Evolutionary conservation across 2,113 vertebrate genomes (phyloP).

Genomic region (Microtus ochrogaster): DNA sequence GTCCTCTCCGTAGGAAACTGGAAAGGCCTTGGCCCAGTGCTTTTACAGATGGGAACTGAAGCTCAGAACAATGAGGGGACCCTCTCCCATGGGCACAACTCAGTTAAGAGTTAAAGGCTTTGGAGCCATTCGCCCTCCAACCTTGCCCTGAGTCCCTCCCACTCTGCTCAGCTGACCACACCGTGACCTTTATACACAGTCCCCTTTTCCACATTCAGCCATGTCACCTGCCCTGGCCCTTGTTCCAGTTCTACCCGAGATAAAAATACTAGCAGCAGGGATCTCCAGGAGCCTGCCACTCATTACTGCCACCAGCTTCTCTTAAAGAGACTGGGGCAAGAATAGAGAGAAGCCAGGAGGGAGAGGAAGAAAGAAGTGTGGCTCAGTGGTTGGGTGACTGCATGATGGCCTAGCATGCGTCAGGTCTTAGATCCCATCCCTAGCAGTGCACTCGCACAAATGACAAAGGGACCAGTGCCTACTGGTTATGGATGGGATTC

Average conservation of each 20-base stretch:
- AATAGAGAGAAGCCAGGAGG: not conserved
- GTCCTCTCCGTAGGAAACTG: not conserved
- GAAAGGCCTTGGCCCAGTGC: not conserved
- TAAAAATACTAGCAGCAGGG: conserved; percentile 70
- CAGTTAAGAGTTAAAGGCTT: not conserved
- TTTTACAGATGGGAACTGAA: conserved; percentile 29
- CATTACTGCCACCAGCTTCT: conserved; percentile 25
- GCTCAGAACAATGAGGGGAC: not conserved
- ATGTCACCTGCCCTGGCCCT: conserved; percentile 52
- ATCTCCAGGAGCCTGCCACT: conserved; percentile 43
- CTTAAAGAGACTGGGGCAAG: conserved; percentile 69
- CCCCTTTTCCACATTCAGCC: conserved; percentile 79
- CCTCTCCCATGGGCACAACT: not conserved
- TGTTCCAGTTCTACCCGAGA: conserved; percentile 16
- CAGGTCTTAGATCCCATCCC: not conserved
- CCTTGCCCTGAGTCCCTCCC: no score
- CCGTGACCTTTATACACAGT: conserved; percentile 86
- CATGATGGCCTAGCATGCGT: no score
- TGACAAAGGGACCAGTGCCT: conserved; percentile 26
- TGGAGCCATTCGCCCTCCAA: not conserved
- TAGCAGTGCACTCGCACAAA: not conserved
- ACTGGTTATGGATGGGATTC: not conserved
- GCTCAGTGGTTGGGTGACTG: not conserved
- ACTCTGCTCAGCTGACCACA: not conserved
- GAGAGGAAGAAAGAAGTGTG: no score